Conservation (phyloP, 2,888 invertebrate species). For the Ennomos fuscantarius region DNA sequence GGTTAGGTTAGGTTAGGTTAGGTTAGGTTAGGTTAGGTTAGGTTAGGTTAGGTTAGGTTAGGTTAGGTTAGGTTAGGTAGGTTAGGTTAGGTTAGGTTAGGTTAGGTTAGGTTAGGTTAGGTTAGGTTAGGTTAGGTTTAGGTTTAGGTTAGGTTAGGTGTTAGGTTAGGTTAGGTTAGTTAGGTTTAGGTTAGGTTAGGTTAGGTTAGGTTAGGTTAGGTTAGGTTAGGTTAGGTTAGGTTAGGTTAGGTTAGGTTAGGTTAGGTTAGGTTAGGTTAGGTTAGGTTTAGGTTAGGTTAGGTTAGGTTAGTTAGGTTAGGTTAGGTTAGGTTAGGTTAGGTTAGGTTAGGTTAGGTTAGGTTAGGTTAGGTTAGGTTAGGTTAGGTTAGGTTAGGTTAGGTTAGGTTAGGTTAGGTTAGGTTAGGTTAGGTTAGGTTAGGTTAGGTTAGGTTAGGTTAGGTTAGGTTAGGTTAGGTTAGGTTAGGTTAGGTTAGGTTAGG, state of each 20-base stretch:
- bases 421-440: slow-evolving; percentile 2
- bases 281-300: too few species aligned
- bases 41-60: slow-evolving; percentile 4
- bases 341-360: too few species aligned
- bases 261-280: too few species aligned
- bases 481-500: too few species aligned
- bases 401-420: neutral
- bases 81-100: slow-evolving; percentile 31
- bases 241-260: slow-evolving; percentile 32
- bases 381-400: slow-evolving; percentile 31
- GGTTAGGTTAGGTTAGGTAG: neutral
- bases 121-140: too few species aligned
- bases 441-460: slow-evolving; percentile 30
- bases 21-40: slow-evolving; percentile 29
- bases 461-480: slow-evolving; percentile 15
- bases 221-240: slow-evolving; percentile 22
- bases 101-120: slow-evolving; percentile 17
- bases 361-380: slow-evolving; percentile 19
- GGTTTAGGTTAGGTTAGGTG: slow-evolving; percentile 6
- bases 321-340: slow-evolving; percentile 32
- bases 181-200: slow-evolving; percentile 21
- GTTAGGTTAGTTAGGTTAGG: slow-evolving; percentile 26
- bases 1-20: slow-evolving; percentile 14
- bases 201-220: too few species aligned
- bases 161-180: slow-evolving; percentile 31